Conservation (phyloP, 2,113 vertebrate species). For the Neoarius graeffei region DNA sequence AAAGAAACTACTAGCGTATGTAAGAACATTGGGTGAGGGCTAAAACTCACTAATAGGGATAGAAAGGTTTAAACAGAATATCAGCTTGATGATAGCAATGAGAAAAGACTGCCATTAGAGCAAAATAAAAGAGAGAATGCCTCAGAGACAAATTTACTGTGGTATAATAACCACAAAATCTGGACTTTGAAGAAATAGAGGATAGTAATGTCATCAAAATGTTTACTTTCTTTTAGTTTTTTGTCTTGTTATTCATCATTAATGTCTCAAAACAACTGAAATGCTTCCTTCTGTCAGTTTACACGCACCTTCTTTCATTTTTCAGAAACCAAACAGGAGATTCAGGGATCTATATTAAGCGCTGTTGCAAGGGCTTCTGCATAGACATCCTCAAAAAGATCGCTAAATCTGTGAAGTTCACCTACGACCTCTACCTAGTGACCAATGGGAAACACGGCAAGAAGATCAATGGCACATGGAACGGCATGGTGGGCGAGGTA, state of each 20-base stretch:
- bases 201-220: neutral
- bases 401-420: constrained; percentile 95
- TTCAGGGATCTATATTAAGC: constrained; percentile 97
- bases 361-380: constrained; percentile 99
- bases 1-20: neutral
- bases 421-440: constrained; percentile 97
- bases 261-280: neutral
- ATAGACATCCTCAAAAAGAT: constrained; percentile 99
- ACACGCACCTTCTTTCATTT: neutral
- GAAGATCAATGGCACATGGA: constrained; percentile 98
- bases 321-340: constrained; percentile 91
- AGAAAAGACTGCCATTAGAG: neutral
- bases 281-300: neutral
- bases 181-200: neutral
- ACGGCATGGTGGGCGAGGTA: constrained; percentile 98
- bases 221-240: neutral
- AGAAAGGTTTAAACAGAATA: neutral
- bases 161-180: neutral
- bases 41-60: neutral
- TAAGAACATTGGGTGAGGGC: neutral
- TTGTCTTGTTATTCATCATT: neutral
- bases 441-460: constrained; percentile 99
- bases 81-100: neutral
- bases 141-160: neutral
- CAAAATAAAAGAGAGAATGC: neutral